Conservation (phyloP, 2,888 invertebrate species). For the Andricus curvator region DNA sequence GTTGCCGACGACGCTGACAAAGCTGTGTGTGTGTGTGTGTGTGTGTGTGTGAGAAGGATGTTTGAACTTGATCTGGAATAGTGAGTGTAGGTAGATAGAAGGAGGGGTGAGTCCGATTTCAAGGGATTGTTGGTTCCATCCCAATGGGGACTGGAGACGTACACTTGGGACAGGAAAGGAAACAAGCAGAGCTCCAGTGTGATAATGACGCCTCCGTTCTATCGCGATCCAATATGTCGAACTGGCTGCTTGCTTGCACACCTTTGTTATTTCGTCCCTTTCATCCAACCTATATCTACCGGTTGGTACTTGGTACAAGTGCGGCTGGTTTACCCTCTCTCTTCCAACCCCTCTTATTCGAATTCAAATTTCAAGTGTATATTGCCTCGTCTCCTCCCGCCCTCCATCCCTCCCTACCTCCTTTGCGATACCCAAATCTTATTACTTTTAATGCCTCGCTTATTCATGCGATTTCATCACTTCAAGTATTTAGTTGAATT, state of each 20-base stretch:
- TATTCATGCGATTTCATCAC: constrained; percentile 13
- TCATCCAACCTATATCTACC: constrained; percentile 55
- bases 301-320: constrained; percentile 42
- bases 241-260: constrained; percentile 43
- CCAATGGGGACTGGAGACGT: constrained; percentile 7
- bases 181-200: constrained; percentile 45
- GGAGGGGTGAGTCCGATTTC: constrained; percentile 2
- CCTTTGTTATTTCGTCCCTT: constrained; percentile 67
- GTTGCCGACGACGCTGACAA: background rate
- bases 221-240: constrained; percentile 60
- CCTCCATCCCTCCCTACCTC: background rate
- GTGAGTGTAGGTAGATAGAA: background rate
- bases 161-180: constrained; percentile 49
- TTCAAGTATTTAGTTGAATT: background rate
- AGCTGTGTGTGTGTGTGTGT: background rate
- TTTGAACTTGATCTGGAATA: background rate
- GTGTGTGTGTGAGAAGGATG: background rate
- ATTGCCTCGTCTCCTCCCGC: constrained; percentile 10
- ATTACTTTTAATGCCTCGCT: constrained; percentile 46
- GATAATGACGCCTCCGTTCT: constrained; percentile 60
- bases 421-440: constrained; percentile 14
- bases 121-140: constrained; percentile 8
- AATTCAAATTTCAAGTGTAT: constrained; percentile 40
- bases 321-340: constrained; percentile 40
- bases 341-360: constrained; percentile 9